Conservation (phyloP, 2,888 invertebrate genomes). For the Eucriotettix oculatus region DNA sequence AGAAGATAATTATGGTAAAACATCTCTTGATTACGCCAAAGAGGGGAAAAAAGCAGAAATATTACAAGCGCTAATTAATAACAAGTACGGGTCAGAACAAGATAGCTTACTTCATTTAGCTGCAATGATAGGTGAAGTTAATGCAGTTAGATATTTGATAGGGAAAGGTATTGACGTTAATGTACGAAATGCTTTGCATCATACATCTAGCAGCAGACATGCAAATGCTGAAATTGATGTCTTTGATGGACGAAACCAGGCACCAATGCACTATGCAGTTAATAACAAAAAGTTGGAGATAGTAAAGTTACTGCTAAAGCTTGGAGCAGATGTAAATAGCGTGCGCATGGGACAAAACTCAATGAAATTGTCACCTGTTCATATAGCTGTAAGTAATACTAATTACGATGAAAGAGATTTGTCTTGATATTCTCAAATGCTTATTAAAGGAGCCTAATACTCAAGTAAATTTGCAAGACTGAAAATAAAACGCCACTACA, state of each 20-base stretch:
- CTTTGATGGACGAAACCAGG: neutral
- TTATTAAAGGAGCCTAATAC: neutral
- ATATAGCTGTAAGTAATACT: neutral
- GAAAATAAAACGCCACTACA: neutral
- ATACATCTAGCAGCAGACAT: neutral
- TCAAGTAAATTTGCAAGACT: neutral
- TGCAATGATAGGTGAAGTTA: too few relatives aligned
- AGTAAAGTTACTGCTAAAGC: neutral
- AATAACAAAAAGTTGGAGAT: neutral
- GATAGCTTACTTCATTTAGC: too few relatives aligned
- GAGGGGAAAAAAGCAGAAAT: too few relatives aligned
- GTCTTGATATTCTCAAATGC: neutral
- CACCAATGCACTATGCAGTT: neutral
- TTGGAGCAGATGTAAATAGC: neutral
- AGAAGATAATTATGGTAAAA: too few relatives aligned
- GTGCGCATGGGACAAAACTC: neutral
- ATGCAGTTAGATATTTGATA: too few relatives aligned
- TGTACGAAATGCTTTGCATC: neutral
- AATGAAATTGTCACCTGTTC: neutral
- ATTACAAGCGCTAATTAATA: too few relatives aligned
- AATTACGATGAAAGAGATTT: neutral
- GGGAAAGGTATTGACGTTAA: too few relatives aligned
- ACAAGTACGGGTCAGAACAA: too few relatives aligned
- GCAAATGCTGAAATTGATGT: neutral
- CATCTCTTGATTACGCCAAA: too few relatives aligned